Conservation (phyloP, 2,888 invertebrate genomes). For the Ephialtes manifestator region DNA sequence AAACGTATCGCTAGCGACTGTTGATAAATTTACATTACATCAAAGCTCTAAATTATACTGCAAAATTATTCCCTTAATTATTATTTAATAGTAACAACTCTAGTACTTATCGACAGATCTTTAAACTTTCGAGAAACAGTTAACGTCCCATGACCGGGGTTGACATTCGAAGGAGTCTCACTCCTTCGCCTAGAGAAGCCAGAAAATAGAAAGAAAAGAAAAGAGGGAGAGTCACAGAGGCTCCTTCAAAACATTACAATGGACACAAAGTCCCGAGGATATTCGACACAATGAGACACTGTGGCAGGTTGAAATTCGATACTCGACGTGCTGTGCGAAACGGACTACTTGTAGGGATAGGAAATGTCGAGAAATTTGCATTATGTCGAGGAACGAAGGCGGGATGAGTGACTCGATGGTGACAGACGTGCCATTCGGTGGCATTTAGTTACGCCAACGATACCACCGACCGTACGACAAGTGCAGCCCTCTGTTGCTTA, state of each 20-base stretch:
- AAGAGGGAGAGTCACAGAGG: constrained; percentile 24
- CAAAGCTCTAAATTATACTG: too few relatives aligned
- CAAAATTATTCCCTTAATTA: too few relatives aligned
- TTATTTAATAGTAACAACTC: too few relatives aligned
- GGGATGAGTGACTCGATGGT: constrained; percentile 58
- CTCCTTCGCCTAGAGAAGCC: too few relatives aligned
- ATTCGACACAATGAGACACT: constrained; percentile 73
- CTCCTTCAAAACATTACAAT: constrained; percentile 70
- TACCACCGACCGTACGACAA: constrained; percentile 65
- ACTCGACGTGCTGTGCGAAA: constrained; percentile 59
- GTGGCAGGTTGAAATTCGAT: constrained; percentile 74
- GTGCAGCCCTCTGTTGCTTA: neutral
- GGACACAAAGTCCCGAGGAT: constrained; percentile 68
- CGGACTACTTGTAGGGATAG: neutral
- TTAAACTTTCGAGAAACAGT: neutral
- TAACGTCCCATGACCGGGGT: constrained; percentile 74
- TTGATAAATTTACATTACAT: too few relatives aligned
- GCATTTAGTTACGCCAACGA: constrained; percentile 80
- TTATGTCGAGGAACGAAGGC: constrained; percentile 27
- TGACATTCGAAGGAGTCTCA: constrained; percentile 60
- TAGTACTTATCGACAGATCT: too few relatives aligned
- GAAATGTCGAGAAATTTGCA: constrained; percentile 58
- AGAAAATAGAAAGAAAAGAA: neutral
- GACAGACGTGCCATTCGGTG: constrained; percentile 72
- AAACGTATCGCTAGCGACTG: too few relatives aligned